Percentiles rank a stretch among this genome's conserved stretches.
Evolutionary conservation across 2,113 vertebrate genomes (phyloP).

Genomic region (Struthidea cinerea): DNA sequence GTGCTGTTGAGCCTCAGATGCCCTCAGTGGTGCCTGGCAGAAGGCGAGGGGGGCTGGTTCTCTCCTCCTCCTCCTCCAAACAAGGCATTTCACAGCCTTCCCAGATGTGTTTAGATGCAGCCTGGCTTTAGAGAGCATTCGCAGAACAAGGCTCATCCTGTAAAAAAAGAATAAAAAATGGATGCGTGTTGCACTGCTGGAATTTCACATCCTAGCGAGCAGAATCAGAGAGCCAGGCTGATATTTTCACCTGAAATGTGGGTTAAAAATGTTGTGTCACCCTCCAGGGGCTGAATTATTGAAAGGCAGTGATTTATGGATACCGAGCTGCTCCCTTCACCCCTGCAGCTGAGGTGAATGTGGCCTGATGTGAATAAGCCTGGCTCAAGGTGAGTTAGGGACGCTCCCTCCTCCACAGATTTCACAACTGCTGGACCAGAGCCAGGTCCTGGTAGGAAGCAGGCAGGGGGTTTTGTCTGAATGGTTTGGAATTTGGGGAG

Average conservation of each 20-base stretch:
- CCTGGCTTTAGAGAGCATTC: background rate
- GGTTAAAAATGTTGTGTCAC: background rate
- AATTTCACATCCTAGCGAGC: background rate
- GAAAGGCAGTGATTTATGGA: background rate
- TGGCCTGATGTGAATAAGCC: background rate
- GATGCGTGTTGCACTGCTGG: background rate
- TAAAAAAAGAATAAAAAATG: background rate
- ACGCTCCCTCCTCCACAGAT: background rate
- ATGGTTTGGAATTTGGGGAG: background rate
- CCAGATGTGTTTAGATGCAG: background rate
- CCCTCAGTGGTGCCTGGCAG: background rate
- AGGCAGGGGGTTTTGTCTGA: background rate
- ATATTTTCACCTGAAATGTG: background rate
- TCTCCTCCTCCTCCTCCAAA: background rate
- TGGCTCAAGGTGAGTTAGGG: background rate
- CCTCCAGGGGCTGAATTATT: background rate
- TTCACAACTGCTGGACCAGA: background rate
- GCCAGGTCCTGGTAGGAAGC: background rate
- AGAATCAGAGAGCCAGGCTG: background rate
- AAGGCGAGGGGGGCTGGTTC: background rate
- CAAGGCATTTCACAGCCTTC: constrained; percentile 18
- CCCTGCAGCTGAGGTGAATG: background rate
- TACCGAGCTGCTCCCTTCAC: background rate
- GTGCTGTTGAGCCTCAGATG: constrained; percentile 4
- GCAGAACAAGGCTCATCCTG: background rate